phyloP scores from a whole-genome alignment of 2,797 vertebrate genomes.

The Enteromius unitaeniatus region DNA sequence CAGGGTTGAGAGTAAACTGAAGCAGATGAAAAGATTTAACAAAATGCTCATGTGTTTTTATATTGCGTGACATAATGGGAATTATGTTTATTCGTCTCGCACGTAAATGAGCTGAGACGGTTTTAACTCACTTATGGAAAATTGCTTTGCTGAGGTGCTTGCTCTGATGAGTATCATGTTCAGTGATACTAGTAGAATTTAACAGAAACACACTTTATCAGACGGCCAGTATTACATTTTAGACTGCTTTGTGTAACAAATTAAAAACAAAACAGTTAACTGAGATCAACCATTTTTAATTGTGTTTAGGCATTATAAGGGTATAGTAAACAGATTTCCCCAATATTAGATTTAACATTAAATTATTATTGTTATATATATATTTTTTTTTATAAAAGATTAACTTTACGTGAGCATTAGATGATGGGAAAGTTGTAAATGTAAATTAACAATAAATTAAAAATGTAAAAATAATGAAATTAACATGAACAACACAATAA shows the following conservation, averaged over 20 bases:
- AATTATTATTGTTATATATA: too few relatives aligned
- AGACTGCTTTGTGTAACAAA: background rate
- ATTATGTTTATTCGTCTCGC: background rate
- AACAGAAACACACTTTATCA: background rate
- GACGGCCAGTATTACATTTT: background rate
- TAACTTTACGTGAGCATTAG: background rate
- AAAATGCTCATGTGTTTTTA: background rate
- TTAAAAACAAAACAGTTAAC: background rate
- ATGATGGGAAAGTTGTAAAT: background rate
- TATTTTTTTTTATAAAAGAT: background rate
- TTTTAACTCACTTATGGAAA: background rate
- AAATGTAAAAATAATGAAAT: background rate
- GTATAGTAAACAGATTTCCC: background rate
- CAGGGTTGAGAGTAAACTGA: background rate
- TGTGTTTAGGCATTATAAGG: background rate
- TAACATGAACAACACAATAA: too few relatives aligned
- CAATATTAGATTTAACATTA: background rate
- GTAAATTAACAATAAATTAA: background rate
- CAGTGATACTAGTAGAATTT: background rate
- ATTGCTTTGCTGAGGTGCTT: too few relatives aligned
- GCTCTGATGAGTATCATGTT: background rate
- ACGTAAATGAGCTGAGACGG: background rate
- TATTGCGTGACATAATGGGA: background rate
- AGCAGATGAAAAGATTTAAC: background rate
- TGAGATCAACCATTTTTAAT: background rate